A percentile compares a stretch with the other conserved stretches of the same genome.
Conservation (phyloP, 2,888 invertebrate genomes). For the Hydropsyche betteni region DNA sequence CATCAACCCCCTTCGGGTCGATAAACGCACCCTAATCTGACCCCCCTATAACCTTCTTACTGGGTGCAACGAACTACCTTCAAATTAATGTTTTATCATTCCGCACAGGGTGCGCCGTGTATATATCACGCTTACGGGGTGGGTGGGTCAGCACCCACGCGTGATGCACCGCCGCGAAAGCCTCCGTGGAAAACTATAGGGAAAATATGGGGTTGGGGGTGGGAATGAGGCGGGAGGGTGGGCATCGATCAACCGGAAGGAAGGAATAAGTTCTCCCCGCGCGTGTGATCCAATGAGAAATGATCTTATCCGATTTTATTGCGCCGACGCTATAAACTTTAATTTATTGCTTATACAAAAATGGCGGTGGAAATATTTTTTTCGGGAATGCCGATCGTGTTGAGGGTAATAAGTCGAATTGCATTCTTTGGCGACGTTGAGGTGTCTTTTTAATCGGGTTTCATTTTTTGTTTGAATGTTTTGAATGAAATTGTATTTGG, state of each 20-base stretch:
- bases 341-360: conserved; percentile 47
- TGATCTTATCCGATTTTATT: conserved; percentile 51
- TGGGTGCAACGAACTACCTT: conserved; percentile 29
- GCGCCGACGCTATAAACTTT: conserved; percentile 48
- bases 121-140: conserved; percentile 8
- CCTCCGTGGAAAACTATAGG: no score
- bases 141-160: conserved; percentile 1
- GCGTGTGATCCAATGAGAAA: conserved; percentile 49
- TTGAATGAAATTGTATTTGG: no score
- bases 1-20: conserved; percentile 27
- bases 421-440: no score
- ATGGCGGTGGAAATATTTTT: conserved; percentile 41
- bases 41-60: conserved; percentile 8
- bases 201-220: not conserved
- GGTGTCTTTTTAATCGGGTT: no score
- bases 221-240: no score
- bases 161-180: no score
- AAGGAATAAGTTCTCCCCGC: conserved; percentile 47
- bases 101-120: conserved; percentile 16
- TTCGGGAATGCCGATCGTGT: conserved; percentile 21
- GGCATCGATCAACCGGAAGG: conserved; percentile 49
- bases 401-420: no score
- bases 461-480: no score
- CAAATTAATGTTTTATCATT: conserved; percentile 42
- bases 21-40: conserved; percentile 35